Conservation (phyloP, 2,113 vertebrate species). For the Mirza zaza region DNA sequence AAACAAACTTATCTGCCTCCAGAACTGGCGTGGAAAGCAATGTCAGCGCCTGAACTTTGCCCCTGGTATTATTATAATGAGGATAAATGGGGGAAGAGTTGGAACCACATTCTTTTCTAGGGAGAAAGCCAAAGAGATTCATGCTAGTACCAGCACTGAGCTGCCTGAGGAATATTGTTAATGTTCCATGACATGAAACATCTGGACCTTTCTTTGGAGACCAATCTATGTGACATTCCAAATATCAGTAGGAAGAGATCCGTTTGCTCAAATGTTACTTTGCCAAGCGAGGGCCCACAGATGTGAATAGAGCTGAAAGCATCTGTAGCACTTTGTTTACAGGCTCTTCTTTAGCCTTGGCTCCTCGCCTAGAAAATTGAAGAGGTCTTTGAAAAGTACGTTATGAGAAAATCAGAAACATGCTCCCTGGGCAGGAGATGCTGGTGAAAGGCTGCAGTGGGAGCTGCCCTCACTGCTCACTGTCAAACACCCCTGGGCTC, state of each 20-base stretch:
- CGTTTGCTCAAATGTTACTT: not conserved
- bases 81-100: slow-evolving; percentile 47
- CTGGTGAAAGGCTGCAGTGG: not conserved
- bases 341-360: not conserved
- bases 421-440: not conserved
- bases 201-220: slow-evolving; percentile 40
- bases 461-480: not conserved
- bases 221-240: not conserved
- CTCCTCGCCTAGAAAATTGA: not conserved
- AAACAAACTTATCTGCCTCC: not conserved
- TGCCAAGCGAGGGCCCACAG: slow-evolving; percentile 17
- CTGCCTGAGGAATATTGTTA: not conserved
- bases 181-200: not conserved
- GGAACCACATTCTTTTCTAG: slow-evolving; percentile 13
- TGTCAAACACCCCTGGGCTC: not conserved
- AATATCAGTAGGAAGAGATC: not conserved
- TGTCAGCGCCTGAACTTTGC: not conserved
- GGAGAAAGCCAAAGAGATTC: slow-evolving; percentile 17
- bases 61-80: not conserved
- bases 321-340: slow-evolving; percentile 9
- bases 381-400: not conserved
- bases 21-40: not conserved
- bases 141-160: not conserved
- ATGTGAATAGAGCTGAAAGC: not conserved
- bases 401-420: not conserved